These are phyloP conservation scores for Thumatha senex DNA, from an alignment of 2,888 invertebrate genomes.

Conservation along the genomic window DNA sequence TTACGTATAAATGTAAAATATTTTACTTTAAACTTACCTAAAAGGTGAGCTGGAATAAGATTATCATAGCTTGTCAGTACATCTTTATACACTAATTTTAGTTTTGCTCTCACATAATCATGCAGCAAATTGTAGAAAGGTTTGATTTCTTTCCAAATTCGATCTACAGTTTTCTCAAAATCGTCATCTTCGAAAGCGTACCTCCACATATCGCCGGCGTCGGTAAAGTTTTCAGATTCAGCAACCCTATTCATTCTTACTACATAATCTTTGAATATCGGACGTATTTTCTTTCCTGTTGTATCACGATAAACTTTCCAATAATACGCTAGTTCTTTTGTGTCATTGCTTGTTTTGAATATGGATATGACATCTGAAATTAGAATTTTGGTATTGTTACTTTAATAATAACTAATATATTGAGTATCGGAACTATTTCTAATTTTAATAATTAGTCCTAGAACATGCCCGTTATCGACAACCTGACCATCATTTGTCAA, in stretches of 20 bases:
- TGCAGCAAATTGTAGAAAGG: slow-evolving; percentile 87
- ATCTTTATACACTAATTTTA: slow-evolving; percentile 77
- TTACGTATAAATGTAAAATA: neutral
- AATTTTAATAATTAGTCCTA: too few species aligned
- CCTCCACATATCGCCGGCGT: slow-evolving; percentile 77
- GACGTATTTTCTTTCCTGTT: slow-evolving; percentile 84
- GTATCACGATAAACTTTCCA: slow-evolving; percentile 87
- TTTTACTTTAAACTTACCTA: slow-evolving; percentile 73
- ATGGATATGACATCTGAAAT: slow-evolving; percentile 65
- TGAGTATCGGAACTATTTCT: too few species aligned
- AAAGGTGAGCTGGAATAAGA: slow-evolving; percentile 87
- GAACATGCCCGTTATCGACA: too few species aligned
- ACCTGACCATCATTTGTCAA: too few species aligned
- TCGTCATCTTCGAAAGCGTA: slow-evolving; percentile 71
- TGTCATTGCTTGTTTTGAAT: slow-evolving; percentile 80
- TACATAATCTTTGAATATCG: slow-evolving; percentile 84
- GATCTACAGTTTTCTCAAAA: slow-evolving; percentile 68
- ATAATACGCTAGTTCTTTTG: slow-evolving; percentile 84
- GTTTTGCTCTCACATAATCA: slow-evolving; percentile 83
- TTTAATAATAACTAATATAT: neutral
- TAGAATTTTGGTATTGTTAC: slow-evolving; percentile 19
- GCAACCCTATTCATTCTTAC: slow-evolving; percentile 85
- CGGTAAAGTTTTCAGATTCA: slow-evolving; percentile 73
- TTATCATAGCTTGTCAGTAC: slow-evolving; percentile 69
- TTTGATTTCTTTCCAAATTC: slow-evolving; percentile 83